Conservation (phyloP, 53 echinoderm and acorn worm species). For the Echinarachnius parma region DNA sequence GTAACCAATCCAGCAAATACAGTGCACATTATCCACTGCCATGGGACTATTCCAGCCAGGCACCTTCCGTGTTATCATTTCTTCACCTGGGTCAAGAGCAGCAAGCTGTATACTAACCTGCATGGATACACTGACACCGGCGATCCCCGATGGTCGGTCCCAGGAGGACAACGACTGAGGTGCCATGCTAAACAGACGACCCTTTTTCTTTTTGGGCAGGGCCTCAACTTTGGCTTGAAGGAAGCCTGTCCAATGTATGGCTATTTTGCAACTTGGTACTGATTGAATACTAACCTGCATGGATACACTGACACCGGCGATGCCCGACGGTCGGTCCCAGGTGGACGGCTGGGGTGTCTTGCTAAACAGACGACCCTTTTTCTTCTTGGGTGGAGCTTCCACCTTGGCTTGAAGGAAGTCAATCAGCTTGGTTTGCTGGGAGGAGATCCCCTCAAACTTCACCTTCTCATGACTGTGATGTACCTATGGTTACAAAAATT, state of each 20-base stretch:
- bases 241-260: too few relatives aligned
- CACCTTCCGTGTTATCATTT: too few relatives aligned
- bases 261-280: too few relatives aligned
- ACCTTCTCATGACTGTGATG: conserved; percentile 77
- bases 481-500: too few relatives aligned
- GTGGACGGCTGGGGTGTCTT: conserved; percentile 9
- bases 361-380: conserved; percentile 72
- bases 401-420: conserved; percentile 98
- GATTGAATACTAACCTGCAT: conserved; percentile 9
- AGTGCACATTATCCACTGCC: too few relatives aligned
- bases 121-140: conserved; percentile 17
- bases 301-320: conserved; percentile 5
- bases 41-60: too few relatives aligned
- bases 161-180: neutral
- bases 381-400: conserved; percentile 84
- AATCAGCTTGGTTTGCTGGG: conserved; percentile 98
- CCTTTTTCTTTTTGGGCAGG: conserved; percentile 86
- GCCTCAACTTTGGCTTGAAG: conserved; percentile 86
- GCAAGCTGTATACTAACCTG: neutral
- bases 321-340: neutral
- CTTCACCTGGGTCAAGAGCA: too few relatives aligned
- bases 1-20: too few relatives aligned
- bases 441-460: conserved; percentile 74
- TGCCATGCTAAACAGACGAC: conserved; percentile 63
- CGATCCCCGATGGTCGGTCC: neutral